Base-by-base conservation (phyloP, 2,888 invertebrate genomes). In the Pecten maximus region DNA sequence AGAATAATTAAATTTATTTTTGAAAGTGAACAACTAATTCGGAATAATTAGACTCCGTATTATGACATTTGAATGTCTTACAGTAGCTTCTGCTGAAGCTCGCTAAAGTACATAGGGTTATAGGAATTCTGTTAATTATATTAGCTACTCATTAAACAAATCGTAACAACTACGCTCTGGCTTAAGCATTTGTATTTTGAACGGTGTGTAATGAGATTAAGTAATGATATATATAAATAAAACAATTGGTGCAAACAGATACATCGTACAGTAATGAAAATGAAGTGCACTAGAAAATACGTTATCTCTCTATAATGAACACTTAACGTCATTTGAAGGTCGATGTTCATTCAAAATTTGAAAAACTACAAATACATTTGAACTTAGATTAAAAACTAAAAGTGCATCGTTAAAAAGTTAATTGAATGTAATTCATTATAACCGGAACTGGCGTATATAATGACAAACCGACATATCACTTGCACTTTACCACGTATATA, bases 161-260 rank as follows among this genome's bases (percentile, higher is more conserved):
- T 74, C 74, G 35, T 28, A 74, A 74, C 28, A 35, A 35, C 74
- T 15, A 4, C 10, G 10, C 74, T 35, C 15, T 15, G 35, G 28
- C 74, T 28, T 12, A 3, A 28, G 74, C 10, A 74, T 74, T 74
- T 28, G 35, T 74, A 74, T 74, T 35, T 28, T 74, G 28, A 74
- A 74, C 74, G 28, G 74, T 35, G 28, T 19, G 23, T 74, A 74
- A 74, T 74, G 28, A 74, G 74, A 28, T 74, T 74, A 74, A 74
- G 74, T 74, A 28, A 74, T 35, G 74, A 74, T 74, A 74, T 74
- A 74, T 74, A 74, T 74, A 74, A 74, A 74, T 74, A 74, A 74
- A 74, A 74, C 74, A 74, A 10, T 19, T 28, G 35, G 74, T 74
- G 74, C 74, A 74, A 74, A 74, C 74, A 74, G 74, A 74, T 74